A percentile compares a stretch with the other conserved stretches of the same genome.
These are phyloP conservation scores for Ischnus inquisitorius DNA, from an alignment of 2,888 invertebrate species.

Conservation along the genomic window DNA sequence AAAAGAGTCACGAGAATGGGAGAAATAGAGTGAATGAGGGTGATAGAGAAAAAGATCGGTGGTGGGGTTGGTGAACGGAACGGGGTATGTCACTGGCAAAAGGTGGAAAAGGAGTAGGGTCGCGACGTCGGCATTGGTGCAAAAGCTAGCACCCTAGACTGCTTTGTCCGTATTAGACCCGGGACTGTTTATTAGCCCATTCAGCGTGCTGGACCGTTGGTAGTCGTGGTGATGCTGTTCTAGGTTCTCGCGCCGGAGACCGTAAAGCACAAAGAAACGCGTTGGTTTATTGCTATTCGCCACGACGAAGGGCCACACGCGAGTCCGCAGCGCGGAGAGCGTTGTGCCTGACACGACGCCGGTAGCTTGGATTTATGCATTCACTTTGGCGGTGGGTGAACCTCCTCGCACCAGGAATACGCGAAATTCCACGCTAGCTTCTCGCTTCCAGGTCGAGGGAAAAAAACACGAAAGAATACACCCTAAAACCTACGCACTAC, in stretches of 20 bases:
- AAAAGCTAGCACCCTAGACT: slow-evolving; percentile 39
- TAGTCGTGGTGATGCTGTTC: neutral
- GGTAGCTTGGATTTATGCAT: slow-evolving; percentile 76
- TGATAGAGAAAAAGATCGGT: neutral
- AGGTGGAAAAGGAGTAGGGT: slow-evolving; percentile 49
- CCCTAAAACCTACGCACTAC: too few species aligned
- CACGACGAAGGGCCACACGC: slow-evolving; percentile 62
- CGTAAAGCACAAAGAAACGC: slow-evolving; percentile 77
- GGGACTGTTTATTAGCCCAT: slow-evolving; percentile 77
- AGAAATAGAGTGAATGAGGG: slow-evolving; percentile 13
- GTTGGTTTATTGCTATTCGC: slow-evolving; percentile 72
- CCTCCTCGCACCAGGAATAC: slow-evolving; percentile 16
- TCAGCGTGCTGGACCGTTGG: slow-evolving; percentile 72
- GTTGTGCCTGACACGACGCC: slow-evolving; percentile 45
- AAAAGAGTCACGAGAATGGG: neutral
- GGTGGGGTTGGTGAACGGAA: neutral
- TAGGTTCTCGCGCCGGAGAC: slow-evolving; percentile 45
- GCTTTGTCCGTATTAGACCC: slow-evolving; percentile 72
- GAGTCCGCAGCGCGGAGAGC: slow-evolving; percentile 69
- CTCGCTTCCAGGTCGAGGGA: neutral
- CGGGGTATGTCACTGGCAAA: slow-evolving; percentile 24
- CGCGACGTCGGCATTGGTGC: slow-evolving; percentile 51
- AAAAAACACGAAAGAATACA: slow-evolving; percentile 1
- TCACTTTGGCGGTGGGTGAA: slow-evolving; percentile 71
- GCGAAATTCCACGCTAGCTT: slow-evolving; percentile 8